Evolutionary conservation across 2,888 invertebrate genomes (phyloP).

Genomic region (Leptothorax acervorum): DNA sequence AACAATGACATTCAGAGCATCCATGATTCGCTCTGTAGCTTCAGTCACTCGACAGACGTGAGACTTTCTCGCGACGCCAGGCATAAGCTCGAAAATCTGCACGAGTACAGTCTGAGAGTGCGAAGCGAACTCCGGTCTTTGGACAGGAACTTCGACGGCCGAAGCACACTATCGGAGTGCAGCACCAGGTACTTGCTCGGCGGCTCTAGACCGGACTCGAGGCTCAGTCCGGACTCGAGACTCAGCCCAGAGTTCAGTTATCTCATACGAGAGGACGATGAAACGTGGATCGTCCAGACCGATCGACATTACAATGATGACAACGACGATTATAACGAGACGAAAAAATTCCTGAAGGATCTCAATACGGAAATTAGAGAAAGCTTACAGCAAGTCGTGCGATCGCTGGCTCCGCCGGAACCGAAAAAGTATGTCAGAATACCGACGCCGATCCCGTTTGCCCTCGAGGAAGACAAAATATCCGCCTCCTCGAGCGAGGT

Average conservation of each 20-base stretch:
- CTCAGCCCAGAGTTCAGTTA: slow-evolving; percentile 64
- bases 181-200: slow-evolving; percentile 76
- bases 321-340: slow-evolving; percentile 37
- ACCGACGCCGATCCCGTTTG: slow-evolving; percentile 81
- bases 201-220: slow-evolving; percentile 76
- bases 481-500: slow-evolving; percentile 76
- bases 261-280: slow-evolving; percentile 52
- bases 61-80: slow-evolving; percentile 75
- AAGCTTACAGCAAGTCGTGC: slow-evolving; percentile 47
- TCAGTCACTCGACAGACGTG: slow-evolving; percentile 76
- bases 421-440: slow-evolving; percentile 78
- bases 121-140: slow-evolving; percentile 77
- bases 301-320: slow-evolving; percentile 38
- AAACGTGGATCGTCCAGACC: slow-evolving; percentile 15
- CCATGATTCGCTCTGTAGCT: slow-evolving; percentile 80
- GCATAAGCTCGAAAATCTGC: slow-evolving; percentile 82
- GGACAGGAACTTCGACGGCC: slow-evolving; percentile 76
- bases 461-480: slow-evolving; percentile 71
- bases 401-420: slow-evolving; percentile 56
- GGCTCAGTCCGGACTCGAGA: slow-evolving; percentile 62
- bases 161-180: slow-evolving; percentile 77
- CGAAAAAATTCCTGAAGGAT: slow-evolving; percentile 60
- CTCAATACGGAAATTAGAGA: slow-evolving; percentile 56
- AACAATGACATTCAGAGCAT: slow-evolving; percentile 73
- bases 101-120: slow-evolving; percentile 82